Evolutionary conservation across 1,140 invertebrate genomes (phyloP).

Genomic region (Macrobrachium rosenbergii): DNA sequence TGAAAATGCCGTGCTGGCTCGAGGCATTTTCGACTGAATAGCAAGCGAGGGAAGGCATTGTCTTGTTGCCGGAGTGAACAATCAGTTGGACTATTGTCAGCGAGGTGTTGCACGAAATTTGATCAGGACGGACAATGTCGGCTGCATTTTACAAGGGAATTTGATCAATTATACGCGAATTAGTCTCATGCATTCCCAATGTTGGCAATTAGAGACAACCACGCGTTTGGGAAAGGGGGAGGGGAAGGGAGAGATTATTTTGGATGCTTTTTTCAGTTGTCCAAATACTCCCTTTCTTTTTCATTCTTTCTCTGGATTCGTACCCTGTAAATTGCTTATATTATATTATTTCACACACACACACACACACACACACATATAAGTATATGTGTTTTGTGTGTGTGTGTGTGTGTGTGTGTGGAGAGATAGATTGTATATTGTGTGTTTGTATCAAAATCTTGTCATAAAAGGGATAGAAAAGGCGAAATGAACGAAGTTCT

Average conservation of each 20-base stretch:
- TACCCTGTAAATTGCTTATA: not conserved
- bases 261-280: not conserved
- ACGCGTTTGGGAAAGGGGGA: not conserved
- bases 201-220: constrained; percentile 24
- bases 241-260: constrained; percentile 33
- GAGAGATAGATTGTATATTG: too few species aligned
- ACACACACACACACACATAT: constrained; percentile 7
- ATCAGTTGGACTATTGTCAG: constrained; percentile 33
- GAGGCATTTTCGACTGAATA: not conserved
- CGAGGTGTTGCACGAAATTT: constrained; percentile 38
- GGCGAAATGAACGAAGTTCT: not conserved
- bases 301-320: too few species aligned
- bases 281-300: too few species aligned
- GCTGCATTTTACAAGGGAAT: constrained; percentile 42
- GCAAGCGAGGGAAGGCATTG: not conserved
- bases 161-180: constrained; percentile 46
- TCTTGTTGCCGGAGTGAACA: constrained; percentile 11
- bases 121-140: constrained; percentile 33
- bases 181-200: constrained; percentile 40
- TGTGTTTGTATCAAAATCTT: not conserved
- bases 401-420: too few species aligned
- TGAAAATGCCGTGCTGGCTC: too few species aligned
- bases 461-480: not conserved
- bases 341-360: not conserved
- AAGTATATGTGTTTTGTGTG: not conserved